These are phyloP conservation scores for Mesochorus sp. DNA, from an alignment of 2,888 invertebrate species.

Conservation along the genomic window DNA sequence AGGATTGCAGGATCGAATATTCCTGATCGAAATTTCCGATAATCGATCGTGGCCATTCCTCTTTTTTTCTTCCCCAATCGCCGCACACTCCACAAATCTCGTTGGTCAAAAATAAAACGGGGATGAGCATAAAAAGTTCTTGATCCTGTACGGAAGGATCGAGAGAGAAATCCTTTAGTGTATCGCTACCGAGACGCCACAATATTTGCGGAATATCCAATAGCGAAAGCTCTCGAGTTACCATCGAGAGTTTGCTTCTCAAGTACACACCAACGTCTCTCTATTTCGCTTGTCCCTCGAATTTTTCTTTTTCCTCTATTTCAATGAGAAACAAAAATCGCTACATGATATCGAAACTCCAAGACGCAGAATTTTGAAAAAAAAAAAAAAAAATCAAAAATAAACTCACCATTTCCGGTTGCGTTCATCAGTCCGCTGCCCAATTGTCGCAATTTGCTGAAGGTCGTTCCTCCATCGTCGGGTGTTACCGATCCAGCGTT, in stretches of 20 bases:
- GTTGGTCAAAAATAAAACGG: neutral
- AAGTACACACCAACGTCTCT: neutral
- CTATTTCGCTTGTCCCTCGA: neutral
- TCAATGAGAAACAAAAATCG: neutral
- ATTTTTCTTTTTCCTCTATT: neutral
- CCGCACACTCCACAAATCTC: neutral
- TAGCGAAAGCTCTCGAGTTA: slow-evolving; percentile 26
- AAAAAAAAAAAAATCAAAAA: neutral
- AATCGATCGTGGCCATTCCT: neutral
- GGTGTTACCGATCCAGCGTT: slow-evolving; percentile 85
- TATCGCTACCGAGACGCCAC: neutral
- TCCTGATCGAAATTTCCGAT: slow-evolving; percentile 31
- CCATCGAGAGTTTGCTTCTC: neutral
- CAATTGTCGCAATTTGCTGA: slow-evolving; percentile 89
- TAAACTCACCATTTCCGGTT: slow-evolving; percentile 90
- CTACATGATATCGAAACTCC: neutral
- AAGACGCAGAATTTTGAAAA: neutral
- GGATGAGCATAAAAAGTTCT: neutral
- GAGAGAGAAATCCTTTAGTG: neutral
- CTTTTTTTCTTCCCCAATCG: slow-evolving; percentile 16
- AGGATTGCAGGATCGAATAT: neutral
- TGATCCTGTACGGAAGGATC: too few species aligned
- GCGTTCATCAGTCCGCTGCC: slow-evolving; percentile 88
- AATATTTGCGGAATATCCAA: slow-evolving; percentile 52
- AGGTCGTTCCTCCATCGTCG: slow-evolving; percentile 87